Percentiles rank a stretch among this genome's conserved stretches.
phyloP scores from a whole-genome alignment of 2,888 invertebrate genomes.

The Heliconius ismenius region DNA sequence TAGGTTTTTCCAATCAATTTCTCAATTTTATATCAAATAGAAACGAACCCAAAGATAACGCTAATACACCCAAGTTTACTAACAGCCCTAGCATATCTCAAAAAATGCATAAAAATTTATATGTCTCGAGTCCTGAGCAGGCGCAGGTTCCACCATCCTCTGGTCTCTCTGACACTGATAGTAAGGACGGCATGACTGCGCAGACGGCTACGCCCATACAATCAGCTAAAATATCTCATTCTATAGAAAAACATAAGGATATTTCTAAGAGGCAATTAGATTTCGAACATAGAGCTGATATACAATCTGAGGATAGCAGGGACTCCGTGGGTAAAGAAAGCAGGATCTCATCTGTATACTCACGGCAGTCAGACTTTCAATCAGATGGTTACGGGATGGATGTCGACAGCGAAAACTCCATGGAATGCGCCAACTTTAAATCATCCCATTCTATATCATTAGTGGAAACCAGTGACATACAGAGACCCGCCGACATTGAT shows the following conservation, averaged over 20 bases:
- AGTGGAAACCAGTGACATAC: slow-evolving; percentile 76
- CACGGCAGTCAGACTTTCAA: slow-evolving; percentile 73
- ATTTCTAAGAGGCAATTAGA: slow-evolving; percentile 77
- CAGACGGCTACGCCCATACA: slow-evolving; percentile 73
- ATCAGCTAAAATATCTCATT: slow-evolving; percentile 69
- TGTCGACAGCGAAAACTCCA: slow-evolving; percentile 79
- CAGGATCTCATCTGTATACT: slow-evolving; percentile 73
- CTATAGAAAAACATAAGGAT: slow-evolving; percentile 72
- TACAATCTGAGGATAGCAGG: slow-evolving; percentile 78
- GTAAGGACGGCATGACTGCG: slow-evolving; percentile 76
- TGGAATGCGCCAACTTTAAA: slow-evolving; percentile 77
- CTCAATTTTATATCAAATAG: slow-evolving; percentile 76
- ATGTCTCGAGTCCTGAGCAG: slow-evolving; percentile 78
- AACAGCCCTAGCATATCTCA: slow-evolving; percentile 78
- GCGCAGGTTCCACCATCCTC: slow-evolving; percentile 78
- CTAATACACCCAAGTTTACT: slow-evolving; percentile 79
- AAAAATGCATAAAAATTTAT: slow-evolving; percentile 79
- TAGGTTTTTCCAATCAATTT: slow-evolving; percentile 77
- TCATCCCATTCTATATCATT: slow-evolving; percentile 76
- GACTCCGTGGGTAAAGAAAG: slow-evolving; percentile 77
- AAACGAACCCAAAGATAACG: slow-evolving; percentile 80
- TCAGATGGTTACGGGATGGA: slow-evolving; percentile 80
- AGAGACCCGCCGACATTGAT: slow-evolving; percentile 76
- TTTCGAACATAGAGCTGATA: slow-evolving; percentile 73
- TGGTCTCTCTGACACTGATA: slow-evolving; percentile 76